Evolutionary conservation across 2,888 invertebrate species (phyloP).

Genomic region (Lumbricus terrestris): DNA sequence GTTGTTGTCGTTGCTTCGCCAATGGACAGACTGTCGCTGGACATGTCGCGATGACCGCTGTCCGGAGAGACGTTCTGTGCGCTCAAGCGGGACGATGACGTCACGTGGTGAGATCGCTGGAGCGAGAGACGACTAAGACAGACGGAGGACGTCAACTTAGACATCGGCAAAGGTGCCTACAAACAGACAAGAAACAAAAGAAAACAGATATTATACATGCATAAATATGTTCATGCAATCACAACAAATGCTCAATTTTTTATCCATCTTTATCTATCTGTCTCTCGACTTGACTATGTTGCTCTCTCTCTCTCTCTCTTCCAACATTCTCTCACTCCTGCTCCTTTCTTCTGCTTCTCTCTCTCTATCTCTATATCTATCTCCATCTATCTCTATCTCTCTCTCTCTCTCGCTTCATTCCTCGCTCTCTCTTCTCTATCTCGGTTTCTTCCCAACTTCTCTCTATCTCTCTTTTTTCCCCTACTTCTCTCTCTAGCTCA

Average conservation of each 20-base stretch:
- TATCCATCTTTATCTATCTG: neutral
- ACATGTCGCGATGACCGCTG: constrained; percentile 58
- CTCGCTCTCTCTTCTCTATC: no score
- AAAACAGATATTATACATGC: no score
- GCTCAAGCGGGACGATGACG: neutral
- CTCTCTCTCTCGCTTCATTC: no score
- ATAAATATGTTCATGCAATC: neutral
- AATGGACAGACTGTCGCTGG: constrained; percentile 39
- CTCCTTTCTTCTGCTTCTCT: no score
- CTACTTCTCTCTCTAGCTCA: no score
- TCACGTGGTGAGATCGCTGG: constrained; percentile 3
- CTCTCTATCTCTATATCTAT: no score
- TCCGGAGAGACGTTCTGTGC: constrained; percentile 50
- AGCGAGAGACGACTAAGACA: neutral
- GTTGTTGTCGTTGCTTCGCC: neutral
- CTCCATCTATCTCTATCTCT: no score
- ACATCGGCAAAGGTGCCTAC: neutral
- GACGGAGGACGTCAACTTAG: neutral
- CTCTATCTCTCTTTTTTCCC: no score
- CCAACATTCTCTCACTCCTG: no score
- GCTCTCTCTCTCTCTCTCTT: neutral
- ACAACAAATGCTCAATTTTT: no score
- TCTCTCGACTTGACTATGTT: no score
- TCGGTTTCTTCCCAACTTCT: no score
- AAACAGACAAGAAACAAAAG: neutral